Base-by-base conservation (phyloP, 2,113 vertebrate species). In the Chaetura pelagica region DNA sequence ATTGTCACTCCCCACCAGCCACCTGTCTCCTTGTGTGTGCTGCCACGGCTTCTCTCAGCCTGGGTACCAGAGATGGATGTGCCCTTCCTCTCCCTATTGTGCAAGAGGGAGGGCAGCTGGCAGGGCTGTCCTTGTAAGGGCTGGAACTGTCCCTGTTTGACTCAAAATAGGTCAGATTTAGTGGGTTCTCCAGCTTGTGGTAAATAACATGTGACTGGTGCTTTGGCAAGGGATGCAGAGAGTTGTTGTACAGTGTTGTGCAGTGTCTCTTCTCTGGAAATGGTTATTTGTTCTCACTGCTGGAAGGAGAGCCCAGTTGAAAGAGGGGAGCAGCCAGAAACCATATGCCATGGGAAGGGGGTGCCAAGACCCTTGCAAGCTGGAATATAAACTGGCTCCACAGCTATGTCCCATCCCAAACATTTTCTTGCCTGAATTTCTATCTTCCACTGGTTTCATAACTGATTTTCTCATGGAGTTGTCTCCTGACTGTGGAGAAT, bases 151-250 rank as follows among this genome's bases (percentile, higher is more conserved):
- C 77, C 77, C 77, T 2, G 4, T 54, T 84, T 89, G 79, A 84
- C 66, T 94, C 74, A 57, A 77, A 94, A 92, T 30, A 89, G 88
- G 57, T 66, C 76, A 84, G 89, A 94, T 94, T 87, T 89, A 88
- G 90, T 69, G 92, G 92, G 86, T 92, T 82, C 61, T 96, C 52
- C 14, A 48, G 72, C 82, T 72, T 87, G 83, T 3, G 21, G 66
- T 48, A 84, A 96, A 93, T n/a, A 91, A 79, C 0, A 9, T 84
- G 79, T 78, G 93, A 86, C 85, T 78, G 85, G 79, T 94, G 83
- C 76, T 81, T 90, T 90, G 93, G 73, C 17, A 9, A 85, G 54
- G 88, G 64, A 82, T 49, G 61, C 59, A 19, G 68, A 34, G 77
- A 44, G 79, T 54, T 27, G 55, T 35, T 73, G 79, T 74, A 66